Conservation (phyloP, 1,140 invertebrate genomes). For the Nasonia longicornis region DNA sequence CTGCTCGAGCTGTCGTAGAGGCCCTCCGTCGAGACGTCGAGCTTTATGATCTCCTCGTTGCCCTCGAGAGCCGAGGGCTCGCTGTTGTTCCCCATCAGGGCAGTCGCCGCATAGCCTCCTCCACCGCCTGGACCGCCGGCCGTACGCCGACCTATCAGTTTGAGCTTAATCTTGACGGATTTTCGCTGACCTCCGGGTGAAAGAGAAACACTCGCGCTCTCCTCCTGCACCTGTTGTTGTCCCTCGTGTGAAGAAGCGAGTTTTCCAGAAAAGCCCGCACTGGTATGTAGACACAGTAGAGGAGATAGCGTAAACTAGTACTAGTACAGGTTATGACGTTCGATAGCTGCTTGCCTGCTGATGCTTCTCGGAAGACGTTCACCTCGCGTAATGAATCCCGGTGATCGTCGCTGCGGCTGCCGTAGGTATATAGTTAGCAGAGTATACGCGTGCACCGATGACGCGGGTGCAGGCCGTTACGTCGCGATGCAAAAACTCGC, state of each 20-base stretch:
- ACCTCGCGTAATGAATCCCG: background rate
- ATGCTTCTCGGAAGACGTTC: background rate
- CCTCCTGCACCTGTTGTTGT: slow-evolving; percentile 21
- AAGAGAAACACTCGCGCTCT: background rate
- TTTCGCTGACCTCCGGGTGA: background rate
- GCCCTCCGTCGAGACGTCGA: slow-evolving; percentile 28
- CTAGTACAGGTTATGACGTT: background rate
- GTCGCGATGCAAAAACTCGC: background rate
- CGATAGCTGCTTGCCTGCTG: too few species aligned
- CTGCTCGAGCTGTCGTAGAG: slow-evolving; percentile 45
- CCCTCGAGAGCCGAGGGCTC: background rate
- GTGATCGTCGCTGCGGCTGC: background rate
- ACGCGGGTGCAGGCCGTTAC: background rate
- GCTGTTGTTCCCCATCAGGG: background rate
- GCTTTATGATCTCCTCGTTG: slow-evolving; percentile 37
- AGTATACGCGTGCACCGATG: background rate
- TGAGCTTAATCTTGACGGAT: background rate
- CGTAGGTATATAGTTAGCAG: too few species aligned
- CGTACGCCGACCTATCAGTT: background rate
- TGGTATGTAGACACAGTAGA: background rate
- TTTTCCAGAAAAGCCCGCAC: background rate
- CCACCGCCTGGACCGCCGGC: slow-evolving; percentile 2
- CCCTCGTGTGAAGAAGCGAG: background rate
- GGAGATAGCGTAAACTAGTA: background rate
- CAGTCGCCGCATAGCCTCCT: background rate